phyloP scores from a whole-genome alignment of 2,888 invertebrate species.

The Tillus elongatus region DNA sequence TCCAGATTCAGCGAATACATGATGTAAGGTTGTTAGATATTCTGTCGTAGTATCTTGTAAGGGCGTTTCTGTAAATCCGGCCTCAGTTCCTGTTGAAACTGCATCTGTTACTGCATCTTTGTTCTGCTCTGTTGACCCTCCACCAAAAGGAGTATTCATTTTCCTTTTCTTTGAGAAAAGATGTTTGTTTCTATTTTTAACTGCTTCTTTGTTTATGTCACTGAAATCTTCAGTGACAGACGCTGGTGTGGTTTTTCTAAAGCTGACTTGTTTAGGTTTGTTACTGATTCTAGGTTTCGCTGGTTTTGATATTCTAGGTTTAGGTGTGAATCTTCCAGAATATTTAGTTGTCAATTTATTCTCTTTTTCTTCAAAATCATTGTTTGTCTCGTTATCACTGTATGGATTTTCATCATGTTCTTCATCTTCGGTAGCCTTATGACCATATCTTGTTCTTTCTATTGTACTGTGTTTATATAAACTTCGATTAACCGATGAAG shows the following conservation, averaged over 20 bases:
- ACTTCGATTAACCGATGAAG: no score
- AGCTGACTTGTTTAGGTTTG: conserved; percentile 14
- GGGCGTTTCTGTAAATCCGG: conserved; percentile 15
- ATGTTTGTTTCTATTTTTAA: conserved; percentile 47
- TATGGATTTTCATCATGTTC: not conserved
- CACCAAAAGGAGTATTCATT: conserved; percentile 31
- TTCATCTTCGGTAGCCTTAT: not conserved
- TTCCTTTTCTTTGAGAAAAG: conserved; percentile 43
- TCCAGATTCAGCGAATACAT: conserved; percentile 43
- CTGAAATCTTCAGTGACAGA: conserved; percentile 22
- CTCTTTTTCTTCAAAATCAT: conserved; percentile 14
- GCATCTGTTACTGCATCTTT: conserved; percentile 12
- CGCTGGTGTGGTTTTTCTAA: conserved; percentile 21
- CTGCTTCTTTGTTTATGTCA: conserved; percentile 43
- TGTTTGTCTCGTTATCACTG: conserved; percentile 13
- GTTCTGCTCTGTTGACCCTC: conserved; percentile 10
- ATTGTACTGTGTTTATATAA: no score
- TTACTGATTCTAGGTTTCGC: conserved; percentile 8
- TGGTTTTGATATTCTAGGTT: conserved; percentile 5
- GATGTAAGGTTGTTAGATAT: conserved; percentile 39
- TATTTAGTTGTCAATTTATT: conserved; percentile 2
- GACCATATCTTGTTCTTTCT: no score
- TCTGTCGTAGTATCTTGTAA: conserved; percentile 23
- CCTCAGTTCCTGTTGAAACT: conserved; percentile 12
- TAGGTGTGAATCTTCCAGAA: conserved; percentile 1